Evolutionary conservation across 2,888 invertebrate genomes (phyloP), one percentile per base, ranked within the genome.

Genomic region (Hoplodrina blanda): DNA sequence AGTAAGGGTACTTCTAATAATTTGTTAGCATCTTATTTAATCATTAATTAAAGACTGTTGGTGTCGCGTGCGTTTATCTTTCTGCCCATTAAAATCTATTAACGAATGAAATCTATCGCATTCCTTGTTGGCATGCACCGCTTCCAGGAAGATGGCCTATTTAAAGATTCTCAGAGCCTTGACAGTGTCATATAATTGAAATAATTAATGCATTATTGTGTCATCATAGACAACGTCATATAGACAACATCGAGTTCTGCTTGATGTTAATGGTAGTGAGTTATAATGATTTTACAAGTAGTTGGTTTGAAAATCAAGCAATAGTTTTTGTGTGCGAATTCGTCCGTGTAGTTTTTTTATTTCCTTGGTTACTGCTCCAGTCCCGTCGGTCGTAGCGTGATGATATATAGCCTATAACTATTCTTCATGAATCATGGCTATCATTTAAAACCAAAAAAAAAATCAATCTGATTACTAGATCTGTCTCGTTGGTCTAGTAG

Each of bases 81-180:
- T 49, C 65, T 56, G 62, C 69, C 79, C 62, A 87, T 87, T 88
- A 84, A 75, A 69, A 78, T 69, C 78, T 71, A 88, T 87, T 88
- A 88, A 72, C 76, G 76, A 76, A 81, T 83, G 83, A 77, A 84
- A 87, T 81, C 81, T 84, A 80, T 84, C 76, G 82, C 86, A 88
- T 89, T 88, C 85, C 80, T 68, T 71, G 78, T 81, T 76, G 80
- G 77, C 87, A 83, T 77, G 63, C 77, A 81, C 68, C 69, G 69
- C 66, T 90, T 87, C 88, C 78, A 72, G 82, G 88, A 89, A 90
- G 75, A 67, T 79, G 85, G 68, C 81, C 83, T 70, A 84, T 82
- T 77, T 84, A 66, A 65, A 63, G 65, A 73, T 69, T 73, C 72
- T 64, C 60, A 73, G 76, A 85, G 80, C 88, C 85, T 88, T 86